phyloP scores from a whole-genome alignment of 2,888 invertebrate species.

The Stramonita haemastoma region DNA sequence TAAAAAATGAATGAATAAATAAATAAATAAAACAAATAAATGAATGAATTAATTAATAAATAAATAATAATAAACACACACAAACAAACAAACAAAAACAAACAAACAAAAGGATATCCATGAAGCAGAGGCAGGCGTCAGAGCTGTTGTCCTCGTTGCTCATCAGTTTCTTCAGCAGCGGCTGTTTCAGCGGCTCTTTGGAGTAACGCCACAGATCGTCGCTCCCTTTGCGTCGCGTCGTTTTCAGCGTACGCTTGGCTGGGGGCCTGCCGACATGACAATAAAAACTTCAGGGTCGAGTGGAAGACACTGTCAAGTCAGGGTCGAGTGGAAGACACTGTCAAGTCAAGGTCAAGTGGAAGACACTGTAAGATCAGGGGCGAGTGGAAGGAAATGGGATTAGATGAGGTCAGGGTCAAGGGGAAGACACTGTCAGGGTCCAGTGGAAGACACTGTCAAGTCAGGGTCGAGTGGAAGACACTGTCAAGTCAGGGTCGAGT shows the following conservation, averaged over 20 bases:
- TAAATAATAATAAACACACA: neutral
- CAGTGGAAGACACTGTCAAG: too few relatives aligned
- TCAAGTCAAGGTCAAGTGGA: too few relatives aligned
- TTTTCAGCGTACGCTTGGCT: constrained; percentile 92
- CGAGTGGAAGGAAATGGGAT: too few relatives aligned
- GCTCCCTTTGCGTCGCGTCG: constrained; percentile 85
- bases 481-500: too few relatives aligned
- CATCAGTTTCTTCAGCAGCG: constrained; percentile 92
- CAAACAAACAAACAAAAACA: neutral
- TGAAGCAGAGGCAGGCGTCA: constrained; percentile 96
- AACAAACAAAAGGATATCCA: constrained; percentile 84
- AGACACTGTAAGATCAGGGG: too few relatives aligned
- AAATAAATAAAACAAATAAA: constrained; percentile 18
- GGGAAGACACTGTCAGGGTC: too few relatives aligned
- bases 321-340: too few relatives aligned
- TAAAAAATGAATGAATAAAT: constrained; percentile 80
- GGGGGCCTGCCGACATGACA: constrained; percentile 83
- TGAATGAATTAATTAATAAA: too few relatives aligned
- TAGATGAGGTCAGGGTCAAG: too few relatives aligned
- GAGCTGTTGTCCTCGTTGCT: constrained; percentile 91
- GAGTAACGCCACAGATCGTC: constrained; percentile 93
- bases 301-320: neutral
- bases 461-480: too few relatives aligned
- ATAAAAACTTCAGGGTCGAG: neutral
- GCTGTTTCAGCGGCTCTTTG: constrained; percentile 95